Percentiles rank a stretch among this genome's conserved stretches.
phyloP scores from a whole-genome alignment of 2,797 vertebrate genomes.

The Rhinogobio ventralis region DNA sequence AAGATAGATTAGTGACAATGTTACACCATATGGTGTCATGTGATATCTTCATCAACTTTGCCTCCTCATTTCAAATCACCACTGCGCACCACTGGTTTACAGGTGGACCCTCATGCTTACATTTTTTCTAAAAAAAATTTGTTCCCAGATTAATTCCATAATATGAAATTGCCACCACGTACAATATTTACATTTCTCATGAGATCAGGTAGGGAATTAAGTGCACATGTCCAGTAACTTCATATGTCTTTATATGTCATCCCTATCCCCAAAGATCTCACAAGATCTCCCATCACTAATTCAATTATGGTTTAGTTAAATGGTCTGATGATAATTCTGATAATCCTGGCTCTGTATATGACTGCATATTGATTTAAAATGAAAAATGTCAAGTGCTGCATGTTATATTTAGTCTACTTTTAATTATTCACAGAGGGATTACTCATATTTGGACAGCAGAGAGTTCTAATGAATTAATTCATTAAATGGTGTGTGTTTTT shows the following conservation, averaged over 20 bases:
- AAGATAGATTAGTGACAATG: not conserved
- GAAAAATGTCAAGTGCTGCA: conserved; percentile 17
- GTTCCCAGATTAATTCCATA: not conserved
- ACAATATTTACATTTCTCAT: not conserved
- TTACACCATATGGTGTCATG: not conserved
- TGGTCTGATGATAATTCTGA: conserved; percentile 11
- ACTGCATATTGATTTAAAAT: conserved; percentile 30
- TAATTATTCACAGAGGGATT: conserved; percentile 38
- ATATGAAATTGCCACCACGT: too few relatives aligned
- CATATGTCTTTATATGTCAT: not conserved
- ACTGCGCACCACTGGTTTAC: not conserved
- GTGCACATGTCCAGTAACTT: not conserved
- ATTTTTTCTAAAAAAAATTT: not conserved
- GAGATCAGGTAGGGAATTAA: not conserved
- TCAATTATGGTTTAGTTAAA: conserved; percentile 38
- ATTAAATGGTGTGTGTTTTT: conserved; percentile 27
- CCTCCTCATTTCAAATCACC: not conserved
- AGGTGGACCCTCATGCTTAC: not conserved
- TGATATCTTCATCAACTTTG: not conserved
- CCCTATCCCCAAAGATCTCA: not conserved
- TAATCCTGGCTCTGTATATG: conserved; percentile 1
- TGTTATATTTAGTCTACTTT: conserved; percentile 31
- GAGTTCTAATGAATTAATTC: not conserved
- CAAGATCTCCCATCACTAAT: not conserved
- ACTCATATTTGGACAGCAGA: conserved; percentile 29